Base-by-base conservation (phyloP, 2,888 invertebrate species). In the Tipula helvola region DNA sequence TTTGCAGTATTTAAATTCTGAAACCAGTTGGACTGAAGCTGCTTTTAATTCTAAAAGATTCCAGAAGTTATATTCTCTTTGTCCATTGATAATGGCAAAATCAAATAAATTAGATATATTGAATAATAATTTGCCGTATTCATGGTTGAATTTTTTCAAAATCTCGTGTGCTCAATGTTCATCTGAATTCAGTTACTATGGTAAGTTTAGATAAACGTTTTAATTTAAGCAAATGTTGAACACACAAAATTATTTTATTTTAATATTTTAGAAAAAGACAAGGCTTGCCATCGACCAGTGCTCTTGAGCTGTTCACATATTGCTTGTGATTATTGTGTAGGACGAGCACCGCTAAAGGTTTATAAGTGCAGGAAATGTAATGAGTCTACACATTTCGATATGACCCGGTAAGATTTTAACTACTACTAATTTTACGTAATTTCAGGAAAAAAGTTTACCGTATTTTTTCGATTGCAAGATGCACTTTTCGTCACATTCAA, bases 231-330 rank as follows among this genome's bases (percentile, higher is more conserved):
- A 18, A 57, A 57, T 57, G 10, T 47, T 13, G 3, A 3, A 8
- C 18, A 18, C 18, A 57, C 57, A 57, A 18, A 39, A 39, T 39
- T 10, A 3, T 0, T 3, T 10, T 52, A 16, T 52, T 52, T 7
- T 52, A 5, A 16, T 52, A 7, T 52, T 52, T 52, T 28, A 71
- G 71, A 28, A 3, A 71, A 71, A 71, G 71, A 71, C 2, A 71
- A 71, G 28, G 2, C 28, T 71, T 10, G 0, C 2, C n/a, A 86
- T 88, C 90, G 90, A 2, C 96, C 96, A 0, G 90, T 95, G 36
- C 90, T 95, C 57, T 90, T 96, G 87, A 89, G 92, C 87, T 96
- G 96, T 89, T 94, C 94, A 0, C 96, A 96, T 90, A 92, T 94
- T 2, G 92, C 94, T 89, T 96, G 96, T 89, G 94, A 94, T 88